phyloP scores from a whole-genome alignment of 2,888 invertebrate genomes.

The Sphecodes monilicornis region DNA sequence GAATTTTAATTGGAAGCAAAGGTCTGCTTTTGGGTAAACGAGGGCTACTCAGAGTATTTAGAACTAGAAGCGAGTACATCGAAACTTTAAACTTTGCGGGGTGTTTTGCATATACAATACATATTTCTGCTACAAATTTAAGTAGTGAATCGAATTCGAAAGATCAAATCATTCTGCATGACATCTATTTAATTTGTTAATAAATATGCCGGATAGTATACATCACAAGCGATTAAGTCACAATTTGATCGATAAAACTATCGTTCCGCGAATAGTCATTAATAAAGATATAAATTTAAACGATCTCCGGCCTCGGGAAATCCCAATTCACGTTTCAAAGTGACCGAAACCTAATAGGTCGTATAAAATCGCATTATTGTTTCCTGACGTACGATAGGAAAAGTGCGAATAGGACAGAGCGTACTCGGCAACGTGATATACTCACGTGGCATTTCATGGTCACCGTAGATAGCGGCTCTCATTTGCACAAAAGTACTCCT shows the following conservation, averaged over 20 bases:
- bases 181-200: not conserved
- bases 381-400: not conserved
- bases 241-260: not conserved
- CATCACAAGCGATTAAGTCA: not conserved
- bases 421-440: conserved; percentile 71
- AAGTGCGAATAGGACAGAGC: conserved; percentile 8
- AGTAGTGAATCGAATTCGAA: too few species aligned
- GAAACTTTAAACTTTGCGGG: too few species aligned
- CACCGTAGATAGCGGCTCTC: conserved; percentile 67
- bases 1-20: too few species aligned
- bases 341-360: not conserved
- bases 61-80: too few species aligned
- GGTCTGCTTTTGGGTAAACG: too few species aligned
- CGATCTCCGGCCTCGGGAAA: not conserved
- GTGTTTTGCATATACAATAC: too few species aligned
- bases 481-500: conserved; percentile 46
- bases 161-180: too few species aligned
- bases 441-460: conserved; percentile 78
- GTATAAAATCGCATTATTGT: not conserved
- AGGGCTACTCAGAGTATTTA: too few species aligned
- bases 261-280: not conserved
- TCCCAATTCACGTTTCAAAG: not conserved
- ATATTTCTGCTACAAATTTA: too few species aligned
- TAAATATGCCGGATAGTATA: not conserved
- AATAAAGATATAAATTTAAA: conserved; percentile 1